Conservation (phyloP, 2,888 invertebrate species). For the Lepidochitona cinerea region DNA sequence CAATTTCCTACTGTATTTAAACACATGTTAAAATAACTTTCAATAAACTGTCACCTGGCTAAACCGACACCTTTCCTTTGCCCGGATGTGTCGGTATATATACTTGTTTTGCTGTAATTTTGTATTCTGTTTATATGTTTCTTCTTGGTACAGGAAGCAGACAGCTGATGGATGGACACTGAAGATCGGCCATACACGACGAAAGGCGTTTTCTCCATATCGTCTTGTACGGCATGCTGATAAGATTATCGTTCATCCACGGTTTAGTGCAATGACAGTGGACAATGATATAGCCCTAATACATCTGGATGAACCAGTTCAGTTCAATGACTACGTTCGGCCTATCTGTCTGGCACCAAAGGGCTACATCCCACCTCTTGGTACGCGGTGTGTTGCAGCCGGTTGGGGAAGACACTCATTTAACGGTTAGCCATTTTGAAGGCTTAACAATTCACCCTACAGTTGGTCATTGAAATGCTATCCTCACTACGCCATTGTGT, state of each 20-base stretch:
- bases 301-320: slow-evolving; percentile 42
- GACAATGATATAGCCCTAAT: slow-evolving; percentile 59
- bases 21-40: too few relatives aligned
- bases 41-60: too few relatives aligned
- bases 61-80: too few relatives aligned
- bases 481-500: too few relatives aligned
- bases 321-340: slow-evolving; percentile 55
- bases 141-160: not conserved
- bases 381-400: slow-evolving; percentile 50
- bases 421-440: slow-evolving; percentile 31
- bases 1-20: too few relatives aligned
- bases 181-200: slow-evolving; percentile 49
- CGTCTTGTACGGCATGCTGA: slow-evolving; percentile 43
- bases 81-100: too few relatives aligned
- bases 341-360: slow-evolving; percentile 53
- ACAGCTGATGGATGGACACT: slow-evolving; percentile 30
- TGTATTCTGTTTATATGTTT: too few relatives aligned
- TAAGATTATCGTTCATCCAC: slow-evolving; percentile 36
- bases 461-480: too few relatives aligned
- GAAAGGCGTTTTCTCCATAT: slow-evolving; percentile 47
- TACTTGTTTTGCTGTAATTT: too few relatives aligned
- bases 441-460: too few relatives aligned
- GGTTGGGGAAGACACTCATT: slow-evolving; percentile 56
- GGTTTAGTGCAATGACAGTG: slow-evolving; percentile 42
- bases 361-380: slow-evolving; percentile 34